A percentile compares a stretch with the other conserved stretches of the same genome.
These are phyloP conservation scores for Xiphias gladius DNA, from an alignment of 2,113 vertebrate species.

Conservation along the genomic window DNA sequence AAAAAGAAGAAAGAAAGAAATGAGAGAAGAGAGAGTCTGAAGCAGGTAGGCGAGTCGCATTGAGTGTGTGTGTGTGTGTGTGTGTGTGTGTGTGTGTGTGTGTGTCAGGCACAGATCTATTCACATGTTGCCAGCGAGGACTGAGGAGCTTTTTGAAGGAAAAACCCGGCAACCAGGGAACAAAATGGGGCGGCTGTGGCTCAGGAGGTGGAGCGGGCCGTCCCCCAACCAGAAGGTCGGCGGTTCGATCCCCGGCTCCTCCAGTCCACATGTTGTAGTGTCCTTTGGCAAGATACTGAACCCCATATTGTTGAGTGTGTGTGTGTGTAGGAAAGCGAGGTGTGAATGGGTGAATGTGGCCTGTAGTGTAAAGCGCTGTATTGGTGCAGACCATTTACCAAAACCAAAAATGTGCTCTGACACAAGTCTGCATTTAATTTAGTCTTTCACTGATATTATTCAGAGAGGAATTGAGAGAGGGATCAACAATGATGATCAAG, in stretches of 20 bases:
- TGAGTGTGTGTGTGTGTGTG: background rate
- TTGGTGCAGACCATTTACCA: no score
- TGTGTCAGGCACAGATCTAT: constrained; percentile 14
- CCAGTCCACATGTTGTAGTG: no score
- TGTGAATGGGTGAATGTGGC: no score
- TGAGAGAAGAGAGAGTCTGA: background rate
- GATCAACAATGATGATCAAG: background rate
- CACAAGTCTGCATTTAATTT: background rate
- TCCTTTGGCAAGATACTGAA: no score
- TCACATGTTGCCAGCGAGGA: background rate
- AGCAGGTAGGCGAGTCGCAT: background rate
- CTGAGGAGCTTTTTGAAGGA: background rate
- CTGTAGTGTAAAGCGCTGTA: no score
- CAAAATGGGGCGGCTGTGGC: no score
- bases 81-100: background rate
- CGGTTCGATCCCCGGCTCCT: no score
- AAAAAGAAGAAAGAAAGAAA: no score
- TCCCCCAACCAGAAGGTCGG: no score
- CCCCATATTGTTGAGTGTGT: no score
- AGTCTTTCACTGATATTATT: background rate
- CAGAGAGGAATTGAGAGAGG: background rate
- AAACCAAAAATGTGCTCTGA: background rate
- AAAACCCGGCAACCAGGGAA: constrained; percentile 8
- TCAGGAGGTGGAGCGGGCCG: no score
- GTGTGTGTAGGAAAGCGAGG: no score